Percentiles rank a stretch among this genome's conserved stretches.
Conservation (phyloP, 2,113 vertebrate species). For the Scatophagus argus region DNA sequence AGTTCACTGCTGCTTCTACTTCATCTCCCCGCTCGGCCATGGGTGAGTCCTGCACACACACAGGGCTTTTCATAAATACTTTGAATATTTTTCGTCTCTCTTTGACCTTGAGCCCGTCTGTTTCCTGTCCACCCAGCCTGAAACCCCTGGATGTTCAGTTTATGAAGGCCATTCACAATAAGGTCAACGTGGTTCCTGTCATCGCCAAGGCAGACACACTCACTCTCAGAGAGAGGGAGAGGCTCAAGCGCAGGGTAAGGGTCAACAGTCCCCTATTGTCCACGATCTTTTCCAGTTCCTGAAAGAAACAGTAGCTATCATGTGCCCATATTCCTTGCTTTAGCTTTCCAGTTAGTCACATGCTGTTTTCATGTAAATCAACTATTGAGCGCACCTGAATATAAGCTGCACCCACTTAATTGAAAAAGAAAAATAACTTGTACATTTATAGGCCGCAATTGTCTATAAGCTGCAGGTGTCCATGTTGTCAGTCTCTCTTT, state of each 20-base stretch:
- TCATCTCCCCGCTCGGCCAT: conserved; percentile 97
- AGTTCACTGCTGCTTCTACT: conserved; percentile 99
- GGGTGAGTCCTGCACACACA: conserved; percentile 84
- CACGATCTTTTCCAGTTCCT: conserved; percentile 37
- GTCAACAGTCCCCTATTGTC: conserved; percentile 18
- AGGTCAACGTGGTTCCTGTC: conserved; percentile 88
- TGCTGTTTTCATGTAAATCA: neutral
- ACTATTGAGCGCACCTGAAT: no score
- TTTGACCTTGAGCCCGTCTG: neutral
- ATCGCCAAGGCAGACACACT: conserved; percentile 88
- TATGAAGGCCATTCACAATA: conserved; percentile 90
- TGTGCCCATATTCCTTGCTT: neutral
- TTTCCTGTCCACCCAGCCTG: conserved; percentile 74
- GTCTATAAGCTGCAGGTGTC: no score
- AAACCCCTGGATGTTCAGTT: conserved; percentile 89
- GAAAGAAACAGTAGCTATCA: conserved; percentile 21
- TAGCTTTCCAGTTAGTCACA: neutral
- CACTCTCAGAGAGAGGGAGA: conserved; percentile 92
- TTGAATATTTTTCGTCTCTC: neutral
- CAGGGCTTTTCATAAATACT: neutral
- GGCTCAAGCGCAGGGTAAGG: conserved; percentile 95
- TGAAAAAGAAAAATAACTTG: no score
- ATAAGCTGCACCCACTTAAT: no score
- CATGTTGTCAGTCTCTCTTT: no score
- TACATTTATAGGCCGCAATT: no score